A percentile compares a stretch with the other conserved stretches of the same genome.
Evolutionary conservation across 2,113 vertebrate species (phyloP).

Genomic region (Phainopepla nitens): DNA sequence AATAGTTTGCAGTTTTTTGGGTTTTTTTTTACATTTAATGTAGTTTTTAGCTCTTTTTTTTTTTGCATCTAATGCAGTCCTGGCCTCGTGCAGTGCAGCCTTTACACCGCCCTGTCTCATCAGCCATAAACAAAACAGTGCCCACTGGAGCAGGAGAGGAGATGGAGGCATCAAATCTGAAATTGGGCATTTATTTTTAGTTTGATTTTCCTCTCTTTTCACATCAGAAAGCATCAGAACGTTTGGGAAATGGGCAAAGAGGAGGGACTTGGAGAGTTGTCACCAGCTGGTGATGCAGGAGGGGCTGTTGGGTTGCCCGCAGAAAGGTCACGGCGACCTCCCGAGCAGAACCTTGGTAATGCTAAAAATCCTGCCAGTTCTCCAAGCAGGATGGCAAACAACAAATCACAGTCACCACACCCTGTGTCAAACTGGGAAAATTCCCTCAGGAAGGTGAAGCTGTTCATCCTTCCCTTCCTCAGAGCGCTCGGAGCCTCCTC

Average conservation of each 20-base stretch:
- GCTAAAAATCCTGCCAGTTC: background rate
- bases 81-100: background rate
- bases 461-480: background rate
- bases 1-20: background rate
- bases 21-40: background rate
- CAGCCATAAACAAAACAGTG: background rate
- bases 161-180: background rate
- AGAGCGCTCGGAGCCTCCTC: background rate
- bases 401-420: background rate
- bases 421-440: background rate
- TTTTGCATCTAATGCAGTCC: background rate
- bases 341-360: background rate
- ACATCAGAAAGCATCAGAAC: background rate
- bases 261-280: background rate
- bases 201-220: background rate
- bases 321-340: background rate
- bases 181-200: background rate
- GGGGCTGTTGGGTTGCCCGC: background rate
- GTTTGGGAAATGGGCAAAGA: background rate
- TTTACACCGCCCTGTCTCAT: rapidly evolving
- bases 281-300: background rate
- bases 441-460: background rate
- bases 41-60: background rate
- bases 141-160: background rate
- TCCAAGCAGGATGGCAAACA: background rate